A percentile compares a stretch with the other conserved stretches of the same genome.
Evolutionary conservation across 2,888 invertebrate species (phyloP).

Genomic region (Diarsia brunnea): DNA sequence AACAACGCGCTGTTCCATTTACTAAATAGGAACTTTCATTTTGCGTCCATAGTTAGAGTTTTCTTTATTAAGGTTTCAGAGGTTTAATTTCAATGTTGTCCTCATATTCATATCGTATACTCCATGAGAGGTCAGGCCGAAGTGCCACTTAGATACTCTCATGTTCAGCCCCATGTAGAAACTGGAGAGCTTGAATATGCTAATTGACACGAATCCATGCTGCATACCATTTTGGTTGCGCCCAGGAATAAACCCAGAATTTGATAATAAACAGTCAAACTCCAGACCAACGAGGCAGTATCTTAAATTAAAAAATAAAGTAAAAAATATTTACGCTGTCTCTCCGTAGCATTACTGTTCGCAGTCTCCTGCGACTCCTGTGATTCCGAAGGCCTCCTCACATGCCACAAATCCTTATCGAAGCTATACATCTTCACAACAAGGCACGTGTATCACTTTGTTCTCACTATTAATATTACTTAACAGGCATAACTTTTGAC

Average conservation of each 20-base stretch:
- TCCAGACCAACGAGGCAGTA: not conserved
- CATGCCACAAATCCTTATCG: conserved; percentile 88
- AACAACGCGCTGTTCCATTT: conserved; percentile 28
- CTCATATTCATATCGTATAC: not conserved
- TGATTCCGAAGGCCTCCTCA: conserved; percentile 79
- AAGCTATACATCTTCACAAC: conserved; percentile 84
- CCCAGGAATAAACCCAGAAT: not conserved
- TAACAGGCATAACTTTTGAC: conserved; percentile 46
- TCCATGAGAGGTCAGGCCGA: not conserved
- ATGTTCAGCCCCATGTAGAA: not conserved
- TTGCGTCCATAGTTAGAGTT: not conserved
- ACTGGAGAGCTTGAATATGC: not conserved
- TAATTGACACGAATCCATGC: not conserved
- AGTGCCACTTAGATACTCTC: not conserved
- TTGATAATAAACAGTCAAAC: not conserved
- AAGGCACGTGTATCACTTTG: conserved; percentile 55
- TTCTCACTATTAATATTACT: conserved; percentile 39
- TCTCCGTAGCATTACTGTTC: conserved; percentile 65
- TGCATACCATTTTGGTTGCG: not conserved
- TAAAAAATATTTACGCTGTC: conserved; percentile 70
- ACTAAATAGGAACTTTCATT: conserved; percentile 31
- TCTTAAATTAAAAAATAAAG: not conserved
- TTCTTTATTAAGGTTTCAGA: conserved; percentile 4
- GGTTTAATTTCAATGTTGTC: not conserved
- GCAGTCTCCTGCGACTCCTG: conserved; percentile 72